A percentile compares a stretch with the other conserved stretches of the same genome.
Conservation (phyloP, 2,113 vertebrate species). For the Saccopteryx leptura region DNA sequence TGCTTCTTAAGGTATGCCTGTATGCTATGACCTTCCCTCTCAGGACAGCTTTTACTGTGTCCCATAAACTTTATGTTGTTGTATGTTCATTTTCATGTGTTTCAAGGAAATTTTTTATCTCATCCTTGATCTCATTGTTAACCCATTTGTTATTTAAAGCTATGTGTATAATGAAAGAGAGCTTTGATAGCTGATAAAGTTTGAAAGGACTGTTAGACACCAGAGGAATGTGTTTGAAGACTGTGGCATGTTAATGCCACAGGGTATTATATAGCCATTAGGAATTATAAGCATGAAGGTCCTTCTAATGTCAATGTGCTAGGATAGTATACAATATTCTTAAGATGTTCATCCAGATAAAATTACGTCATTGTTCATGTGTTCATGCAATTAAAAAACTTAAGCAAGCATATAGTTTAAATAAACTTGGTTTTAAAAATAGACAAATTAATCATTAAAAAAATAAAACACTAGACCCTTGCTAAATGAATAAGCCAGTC, state of each 20-base stretch:
- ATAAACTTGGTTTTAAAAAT: constrained; percentile 13
- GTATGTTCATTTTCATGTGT: too few species aligned
- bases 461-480: too few species aligned
- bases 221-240: constrained; percentile 6
- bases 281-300: constrained; percentile 25
- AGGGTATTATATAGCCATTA: background rate
- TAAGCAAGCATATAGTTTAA: constrained; percentile 27
- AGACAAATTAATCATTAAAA: background rate
- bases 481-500: too few species aligned
- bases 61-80: too few species aligned
- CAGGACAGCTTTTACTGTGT: too few species aligned
- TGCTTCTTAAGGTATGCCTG: too few species aligned
- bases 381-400: constrained; percentile 28
- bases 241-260: background rate
- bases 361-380: background rate
- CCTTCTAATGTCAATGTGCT: constrained; percentile 12
- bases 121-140: too few species aligned
- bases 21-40: too few species aligned
- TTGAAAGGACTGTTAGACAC: background rate
- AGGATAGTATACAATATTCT: background rate
- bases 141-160: background rate
- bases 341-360: constrained; percentile 26
- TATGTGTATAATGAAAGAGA: constrained; percentile 16
- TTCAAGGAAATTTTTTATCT: too few species aligned
- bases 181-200: background rate